Evolutionary conservation across 2,113 vertebrate genomes (phyloP), one percentile per base, ranked within the genome.

Genomic region (Cryptotis parvus): DNA sequence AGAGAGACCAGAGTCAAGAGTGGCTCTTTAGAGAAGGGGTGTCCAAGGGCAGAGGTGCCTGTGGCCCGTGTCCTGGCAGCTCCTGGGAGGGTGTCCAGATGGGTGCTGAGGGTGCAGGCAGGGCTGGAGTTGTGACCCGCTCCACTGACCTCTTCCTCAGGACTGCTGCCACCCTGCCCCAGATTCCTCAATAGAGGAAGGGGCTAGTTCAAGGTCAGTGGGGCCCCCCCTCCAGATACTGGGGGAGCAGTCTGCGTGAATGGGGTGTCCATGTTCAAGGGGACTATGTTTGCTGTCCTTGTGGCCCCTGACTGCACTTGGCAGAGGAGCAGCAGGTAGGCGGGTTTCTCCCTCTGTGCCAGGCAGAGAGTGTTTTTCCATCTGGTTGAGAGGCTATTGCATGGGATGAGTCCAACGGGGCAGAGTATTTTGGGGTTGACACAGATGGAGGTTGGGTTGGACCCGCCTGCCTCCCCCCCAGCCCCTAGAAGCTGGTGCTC

Each of bases 351-450:
- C 26, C 84, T 87, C 66, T 77, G 83, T 61, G 45, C 76, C 26
- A 78, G 80, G 80, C 52, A 69, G 66, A 89, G 91, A 75, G 55
- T 69, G 24, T 84, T 79, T 65, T 88, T 93, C 90, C 95, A 86
- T 94, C 94, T 94, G 93, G 69, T 24, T 35, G 27, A 90, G 84
- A 83, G n/a, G 91, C 90, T 95, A 87, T 79, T 1, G 3, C 1
- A 9, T 75, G 66, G 18, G 8, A 27, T 49, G 80, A 65, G 76
- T 94, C 43, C 31, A 74, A 6, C 33, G 88, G 78, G 49, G 55
- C 31, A n/a, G n/a, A n/a, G n/a, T 10, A 20, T 73, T 89, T 77
- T 20, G 43, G 82, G 81, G 87, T 79, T 76, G 35, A 35, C 45
- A 39, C 63, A 49, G 58, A 85, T 72, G 91, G 66, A 87, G 76